Base-by-base conservation (phyloP, 2,888 invertebrate species). In the Drosophila kambysellisi region DNA sequence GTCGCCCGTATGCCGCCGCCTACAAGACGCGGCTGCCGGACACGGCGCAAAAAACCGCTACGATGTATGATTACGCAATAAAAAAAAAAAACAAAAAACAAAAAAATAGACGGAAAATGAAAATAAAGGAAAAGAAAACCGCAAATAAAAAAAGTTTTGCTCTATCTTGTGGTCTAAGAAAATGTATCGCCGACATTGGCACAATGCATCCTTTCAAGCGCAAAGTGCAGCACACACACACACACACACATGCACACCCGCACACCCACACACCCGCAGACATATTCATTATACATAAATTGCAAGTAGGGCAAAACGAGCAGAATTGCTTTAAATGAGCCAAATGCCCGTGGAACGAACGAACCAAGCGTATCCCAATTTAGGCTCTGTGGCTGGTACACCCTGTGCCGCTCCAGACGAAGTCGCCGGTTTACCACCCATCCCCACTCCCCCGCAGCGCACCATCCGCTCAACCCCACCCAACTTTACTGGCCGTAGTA, bases 201-300 rank as follows among this genome's bases (percentile, higher is more conserved):
- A 87, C 89, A 87, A 87, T 89, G 89, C 86, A 88, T 84, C 88
- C 87, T 87, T 87, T 87, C 89, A 87, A 87, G 82, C 87, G 88
- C 89, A 89, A 89, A 87, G 88, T 87, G 88, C 86, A 81, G 50
- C 39, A 57, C 15, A 41, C 41, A 57, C 6, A 37, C 11, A 57
- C 70, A 33, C 57, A 53, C 25, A 25, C 57, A 29, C 43, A n/a
- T n/a, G n/a, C n/a, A 5, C 11, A n/a, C 11, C n/a, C 37, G 15
- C 17, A 0, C 33, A 1, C 41, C 25, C 48, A 29, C 17, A 54
- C 64, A 52, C 59, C 59, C 68, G 35, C 65, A 53, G 20, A 53
- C 72, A 70, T 81, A 88, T 85, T 85, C 85, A 85, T 85, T 85
- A 87, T 76, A 79, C 76, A 79, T 79, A 88, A 88, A 87, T 82